Evolutionary conservation across 2,888 invertebrate genomes (phyloP), one percentile per base, ranked within the genome.

Genomic region (Andrena trimmerana): DNA sequence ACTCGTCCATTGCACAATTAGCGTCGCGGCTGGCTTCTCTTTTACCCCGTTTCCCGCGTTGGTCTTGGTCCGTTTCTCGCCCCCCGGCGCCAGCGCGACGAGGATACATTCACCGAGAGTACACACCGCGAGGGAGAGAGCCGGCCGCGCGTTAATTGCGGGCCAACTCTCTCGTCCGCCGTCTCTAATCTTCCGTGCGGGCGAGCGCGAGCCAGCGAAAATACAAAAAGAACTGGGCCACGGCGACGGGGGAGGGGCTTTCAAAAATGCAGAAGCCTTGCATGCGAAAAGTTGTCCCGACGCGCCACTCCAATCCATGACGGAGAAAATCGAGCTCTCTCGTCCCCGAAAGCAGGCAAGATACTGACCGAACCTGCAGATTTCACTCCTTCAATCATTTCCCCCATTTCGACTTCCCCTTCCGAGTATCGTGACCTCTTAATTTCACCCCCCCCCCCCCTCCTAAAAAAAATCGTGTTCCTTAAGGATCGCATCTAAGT

Each of bases 1-100:
- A 78, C 80, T 81, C 83, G 80, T 72, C 83, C 81, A 79, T 84
- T 81, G 88, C 88, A 79, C 88, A 88, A 88, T 88, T 88, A 88
- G 82, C 76, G 80, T 78, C 84, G 75, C 78, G 72, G 71, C 59
- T 54, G 63, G 75, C 69, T 74, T 76, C 80, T 74, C 67, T 70
- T 80, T 71, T 60, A 27, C 29, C 42, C 42, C 63, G 20, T 48
- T 48, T 16, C 36, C 27, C 60, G 42, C 42, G 27, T 62, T 10
- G 54, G 27, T 63, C 65, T 67, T 62, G 33, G 57, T 20, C 50
- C 63, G 48, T 33, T 71, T 67, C 66, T 16, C n/a, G 54, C 24
- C 42, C 42, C 42, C 42, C 13, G 16, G 54, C 24, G 54, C 31
- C 29, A 13, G 20, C 33, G 13, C 52, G 13, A 10, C 13, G 54